Percentiles rank a stretch among this genome's conserved stretches.
Conservation (phyloP, 2,888 invertebrate species). For the Seira ritae region DNA sequence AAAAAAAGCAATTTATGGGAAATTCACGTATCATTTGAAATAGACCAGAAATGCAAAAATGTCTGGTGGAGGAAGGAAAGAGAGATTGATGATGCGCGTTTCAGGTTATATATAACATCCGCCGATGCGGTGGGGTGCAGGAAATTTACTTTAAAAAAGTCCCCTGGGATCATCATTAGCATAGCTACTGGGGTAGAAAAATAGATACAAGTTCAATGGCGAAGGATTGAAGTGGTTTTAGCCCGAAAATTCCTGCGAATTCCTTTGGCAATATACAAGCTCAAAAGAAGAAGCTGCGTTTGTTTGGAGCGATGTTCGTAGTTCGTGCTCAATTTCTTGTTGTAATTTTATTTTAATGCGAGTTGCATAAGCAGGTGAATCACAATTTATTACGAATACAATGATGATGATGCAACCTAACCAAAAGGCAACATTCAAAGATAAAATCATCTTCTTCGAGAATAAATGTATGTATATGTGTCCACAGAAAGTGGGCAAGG, state of each 20-base stretch:
- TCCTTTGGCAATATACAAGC: too few relatives aligned
- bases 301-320: too few relatives aligned
- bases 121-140: conserved; percentile 21
- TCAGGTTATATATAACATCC: conserved; percentile 34
- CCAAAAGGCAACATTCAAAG: conserved; percentile 38
- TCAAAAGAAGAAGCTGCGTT: too few relatives aligned
- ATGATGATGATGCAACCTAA: too few relatives aligned
- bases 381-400: conserved; percentile 20
- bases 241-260: conserved; percentile 11
- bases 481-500: too few relatives aligned
- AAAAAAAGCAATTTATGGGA: too few relatives aligned
- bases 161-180: conserved; percentile 51
- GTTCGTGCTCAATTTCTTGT: conserved; percentile 20
- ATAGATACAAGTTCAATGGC: background rate
- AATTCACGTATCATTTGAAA: background rate
- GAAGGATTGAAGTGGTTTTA: background rate
- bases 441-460: too few relatives aligned
- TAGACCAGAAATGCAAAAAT: background rate
- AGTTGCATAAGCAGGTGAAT: background rate
- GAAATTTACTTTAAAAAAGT: conserved; percentile 19
- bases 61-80: conserved; percentile 12
- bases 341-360: conserved; percentile 11
- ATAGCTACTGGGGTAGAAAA: too few relatives aligned
- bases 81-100: conserved; percentile 49
- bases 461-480: too few relatives aligned